Conservation (phyloP, 2,888 invertebrate species). For the Cistogaster globosa region DNA sequence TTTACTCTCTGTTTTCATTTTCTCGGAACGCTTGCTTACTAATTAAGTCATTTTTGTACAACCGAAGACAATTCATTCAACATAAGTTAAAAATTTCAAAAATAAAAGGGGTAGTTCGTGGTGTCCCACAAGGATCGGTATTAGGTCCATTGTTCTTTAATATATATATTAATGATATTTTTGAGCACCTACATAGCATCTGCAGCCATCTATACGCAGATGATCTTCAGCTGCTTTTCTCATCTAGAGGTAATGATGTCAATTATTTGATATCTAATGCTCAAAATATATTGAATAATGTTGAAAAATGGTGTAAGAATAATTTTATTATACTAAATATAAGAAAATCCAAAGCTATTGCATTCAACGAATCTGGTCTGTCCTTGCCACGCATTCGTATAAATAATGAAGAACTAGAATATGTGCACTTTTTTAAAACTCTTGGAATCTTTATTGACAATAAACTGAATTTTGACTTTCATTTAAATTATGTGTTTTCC, state of each 20-base stretch:
- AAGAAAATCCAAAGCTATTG: too few species aligned
- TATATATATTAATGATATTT: slow-evolving; percentile 4
- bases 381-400: too few species aligned
- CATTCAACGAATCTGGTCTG: too few species aligned
- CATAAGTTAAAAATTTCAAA: background rate
- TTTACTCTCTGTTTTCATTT: too few species aligned
- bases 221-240: background rate
- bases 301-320: background rate
- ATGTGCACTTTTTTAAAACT: too few species aligned
- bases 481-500: too few species aligned
- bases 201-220: background rate
- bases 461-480: too few species aligned
- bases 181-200: background rate
- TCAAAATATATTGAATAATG: background rate
- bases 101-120: background rate
- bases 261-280: background rate
- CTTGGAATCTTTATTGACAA: too few species aligned
- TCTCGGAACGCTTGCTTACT: too few species aligned
- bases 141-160: slow-evolving; percentile 2
- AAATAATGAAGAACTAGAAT: too few species aligned
- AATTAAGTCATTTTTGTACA: background rate
- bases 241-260: background rate
- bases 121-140: slow-evolving; percentile 3
- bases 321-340: too few species aligned
- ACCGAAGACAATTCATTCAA: background rate